Evolutionary conservation across 2,888 invertebrate species (phyloP).

Genomic region (Apocheima hispidaria): DNA sequence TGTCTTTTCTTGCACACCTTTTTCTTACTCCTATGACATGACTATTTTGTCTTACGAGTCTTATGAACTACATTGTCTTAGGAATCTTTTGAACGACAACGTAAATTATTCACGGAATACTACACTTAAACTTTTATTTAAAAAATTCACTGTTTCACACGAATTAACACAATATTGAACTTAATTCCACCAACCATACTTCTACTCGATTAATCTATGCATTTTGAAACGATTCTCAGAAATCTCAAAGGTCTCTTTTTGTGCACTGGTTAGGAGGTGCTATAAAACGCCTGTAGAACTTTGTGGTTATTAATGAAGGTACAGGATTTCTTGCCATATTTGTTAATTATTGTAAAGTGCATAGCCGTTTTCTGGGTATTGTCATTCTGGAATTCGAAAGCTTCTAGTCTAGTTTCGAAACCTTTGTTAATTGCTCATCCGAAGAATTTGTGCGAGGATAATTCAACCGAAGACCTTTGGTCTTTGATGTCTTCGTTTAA

Average conservation of each 20-base stretch:
- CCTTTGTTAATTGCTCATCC: neutral
- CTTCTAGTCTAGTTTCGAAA: no score
- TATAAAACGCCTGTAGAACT: constrained; percentile 13
- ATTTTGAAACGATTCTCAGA: constrained; percentile 19
- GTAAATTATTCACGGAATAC: neutral
- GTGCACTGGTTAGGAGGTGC: constrained; percentile 12
- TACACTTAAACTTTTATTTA: neutral
- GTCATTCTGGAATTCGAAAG: neutral
- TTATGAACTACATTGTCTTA: neutral
- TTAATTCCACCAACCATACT: constrained; percentile 1
- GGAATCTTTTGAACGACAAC: neutral
- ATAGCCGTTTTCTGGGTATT: constrained; percentile 19
- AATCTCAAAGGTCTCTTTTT: constrained; percentile 20
- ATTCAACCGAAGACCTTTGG: no score
- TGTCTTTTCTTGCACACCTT: neutral
- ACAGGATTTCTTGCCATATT: constrained; percentile 16
- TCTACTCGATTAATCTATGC: neutral
- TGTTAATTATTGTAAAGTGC: neutral
- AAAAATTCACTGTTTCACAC: constrained; percentile 13
- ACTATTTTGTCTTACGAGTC: neutral
- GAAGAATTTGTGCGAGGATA: no score
- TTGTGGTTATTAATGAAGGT: constrained; percentile 8
- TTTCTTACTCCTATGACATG: neutral
- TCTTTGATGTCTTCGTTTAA: neutral
- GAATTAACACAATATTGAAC: constrained; percentile 15